Conservation (phyloP, 1,140 invertebrate species). For the Tyrophagus putrescentiae region DNA sequence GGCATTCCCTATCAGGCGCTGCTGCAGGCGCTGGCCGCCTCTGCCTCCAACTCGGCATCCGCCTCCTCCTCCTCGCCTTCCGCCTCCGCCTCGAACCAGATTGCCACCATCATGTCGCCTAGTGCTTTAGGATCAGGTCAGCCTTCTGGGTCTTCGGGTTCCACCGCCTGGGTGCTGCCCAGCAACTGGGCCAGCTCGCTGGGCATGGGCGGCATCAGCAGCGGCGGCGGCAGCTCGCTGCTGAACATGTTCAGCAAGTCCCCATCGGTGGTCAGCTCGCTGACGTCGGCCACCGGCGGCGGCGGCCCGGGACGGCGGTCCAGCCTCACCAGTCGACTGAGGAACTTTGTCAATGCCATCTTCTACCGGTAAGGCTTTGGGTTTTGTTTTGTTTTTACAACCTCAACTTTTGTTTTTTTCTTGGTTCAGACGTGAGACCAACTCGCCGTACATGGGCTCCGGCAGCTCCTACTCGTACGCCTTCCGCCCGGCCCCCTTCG, state of each 20-base stretch:
- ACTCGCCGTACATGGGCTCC: neutral
- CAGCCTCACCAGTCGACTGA: slow-evolving; percentile 10
- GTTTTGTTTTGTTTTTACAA: neutral
- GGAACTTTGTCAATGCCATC: slow-evolving; percentile 16
- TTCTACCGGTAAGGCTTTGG: slow-evolving; percentile 8
- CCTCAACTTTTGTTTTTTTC: neutral
- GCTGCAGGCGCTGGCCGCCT: neutral
- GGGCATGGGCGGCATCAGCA: neutral
- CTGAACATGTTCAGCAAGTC: neutral
- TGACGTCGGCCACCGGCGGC: neutral
- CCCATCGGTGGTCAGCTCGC: neutral
- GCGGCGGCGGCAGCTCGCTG: neutral
- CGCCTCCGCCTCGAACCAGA: neutral
- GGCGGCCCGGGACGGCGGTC: slow-evolving; percentile 14
- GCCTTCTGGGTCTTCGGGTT: neutral
- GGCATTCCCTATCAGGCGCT: neutral
- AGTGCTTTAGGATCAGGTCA: neutral
- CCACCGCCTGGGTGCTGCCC: neutral
- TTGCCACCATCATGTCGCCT: neutral
- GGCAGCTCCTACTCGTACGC: slow-evolving; percentile 12
- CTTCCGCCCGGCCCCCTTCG: slow-evolving; percentile 10
- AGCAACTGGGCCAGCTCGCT: neutral
- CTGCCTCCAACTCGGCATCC: neutral
- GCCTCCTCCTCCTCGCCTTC: neutral
- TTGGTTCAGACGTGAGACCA: slow-evolving; percentile 14